These are phyloP conservation scores for Tetranychus piercei DNA, from an alignment of 2,888 invertebrate species.

Conservation along the genomic window DNA sequence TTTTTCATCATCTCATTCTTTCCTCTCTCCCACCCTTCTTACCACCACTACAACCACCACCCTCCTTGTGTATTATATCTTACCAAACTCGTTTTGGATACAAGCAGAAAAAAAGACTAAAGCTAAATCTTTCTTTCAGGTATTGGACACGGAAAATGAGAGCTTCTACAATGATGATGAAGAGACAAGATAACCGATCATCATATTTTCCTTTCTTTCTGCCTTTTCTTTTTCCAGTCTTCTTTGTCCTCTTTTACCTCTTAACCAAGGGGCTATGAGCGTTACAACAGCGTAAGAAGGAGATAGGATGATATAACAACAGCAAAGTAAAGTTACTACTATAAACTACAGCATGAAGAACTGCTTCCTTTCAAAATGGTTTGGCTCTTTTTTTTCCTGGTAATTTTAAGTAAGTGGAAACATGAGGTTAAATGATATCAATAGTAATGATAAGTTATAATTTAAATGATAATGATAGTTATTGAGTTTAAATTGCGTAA, in stretches of 20 bases:
- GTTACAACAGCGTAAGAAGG: background rate
- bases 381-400: background rate
- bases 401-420: background rate
- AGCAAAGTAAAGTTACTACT: too few relatives aligned
- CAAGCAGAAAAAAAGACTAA: background rate
- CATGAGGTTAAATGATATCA: background rate
- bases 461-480: background rate
- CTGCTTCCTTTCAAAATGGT: too few relatives aligned
- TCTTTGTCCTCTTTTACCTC: background rate
- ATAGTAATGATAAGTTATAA: background rate
- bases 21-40: slow-evolving; percentile 7
- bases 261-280: background rate
- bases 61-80: background rate
- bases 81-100: background rate
- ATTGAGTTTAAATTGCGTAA: background rate
- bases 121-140: background rate
- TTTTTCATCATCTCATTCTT: background rate
- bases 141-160: background rate
- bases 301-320: background rate
- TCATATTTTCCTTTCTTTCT: background rate
- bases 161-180: background rate
- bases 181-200: background rate
- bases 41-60: background rate
- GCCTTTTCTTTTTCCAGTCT: background rate
- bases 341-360: too few relatives aligned